These are phyloP conservation scores for Ceyx margarethae DNA, from an alignment of 2,113 vertebrate genomes.

Conservation along the genomic window DNA sequence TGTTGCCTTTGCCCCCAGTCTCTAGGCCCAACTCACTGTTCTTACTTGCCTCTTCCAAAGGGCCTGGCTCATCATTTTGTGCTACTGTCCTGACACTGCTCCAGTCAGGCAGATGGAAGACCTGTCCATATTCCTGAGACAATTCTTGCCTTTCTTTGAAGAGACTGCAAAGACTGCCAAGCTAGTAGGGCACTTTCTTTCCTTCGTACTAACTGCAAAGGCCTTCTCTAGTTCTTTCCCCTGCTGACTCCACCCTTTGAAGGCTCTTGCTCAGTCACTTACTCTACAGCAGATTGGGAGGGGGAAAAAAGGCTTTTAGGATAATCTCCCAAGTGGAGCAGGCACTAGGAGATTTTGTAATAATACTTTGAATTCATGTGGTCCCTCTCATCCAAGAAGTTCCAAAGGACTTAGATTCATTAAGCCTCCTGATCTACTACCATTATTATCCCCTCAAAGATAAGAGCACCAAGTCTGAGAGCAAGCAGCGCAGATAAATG, in stretches of 20 bases:
- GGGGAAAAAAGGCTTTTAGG: conserved; percentile 3
- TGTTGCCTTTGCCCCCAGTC: background rate
- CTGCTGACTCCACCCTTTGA: conserved; percentile 31
- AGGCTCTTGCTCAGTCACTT: background rate
- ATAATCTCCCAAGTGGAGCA: background rate
- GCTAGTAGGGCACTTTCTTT: background rate
- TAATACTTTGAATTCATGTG: background rate
- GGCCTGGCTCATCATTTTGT: background rate
- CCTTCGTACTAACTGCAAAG: conserved; percentile 14
- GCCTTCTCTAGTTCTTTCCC: background rate
- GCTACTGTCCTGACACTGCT: background rate
- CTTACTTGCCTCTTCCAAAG: background rate
- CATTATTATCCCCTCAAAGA: background rate
- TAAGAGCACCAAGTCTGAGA: background rate
- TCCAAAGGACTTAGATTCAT: background rate
- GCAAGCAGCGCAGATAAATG: background rate
- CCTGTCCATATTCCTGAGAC: background rate
- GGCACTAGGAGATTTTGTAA: background rate
- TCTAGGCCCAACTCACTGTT: accelerated
- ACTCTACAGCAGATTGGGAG: background rate
- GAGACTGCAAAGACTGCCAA: background rate
- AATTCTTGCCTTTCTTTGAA: conserved; percentile 4
- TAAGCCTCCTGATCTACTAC: background rate
- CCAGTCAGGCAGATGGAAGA: background rate
- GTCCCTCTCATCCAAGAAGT: background rate